Conservation (phyloP, 2,888 invertebrate genomes). For the Disparrhopalites patrizii region DNA sequence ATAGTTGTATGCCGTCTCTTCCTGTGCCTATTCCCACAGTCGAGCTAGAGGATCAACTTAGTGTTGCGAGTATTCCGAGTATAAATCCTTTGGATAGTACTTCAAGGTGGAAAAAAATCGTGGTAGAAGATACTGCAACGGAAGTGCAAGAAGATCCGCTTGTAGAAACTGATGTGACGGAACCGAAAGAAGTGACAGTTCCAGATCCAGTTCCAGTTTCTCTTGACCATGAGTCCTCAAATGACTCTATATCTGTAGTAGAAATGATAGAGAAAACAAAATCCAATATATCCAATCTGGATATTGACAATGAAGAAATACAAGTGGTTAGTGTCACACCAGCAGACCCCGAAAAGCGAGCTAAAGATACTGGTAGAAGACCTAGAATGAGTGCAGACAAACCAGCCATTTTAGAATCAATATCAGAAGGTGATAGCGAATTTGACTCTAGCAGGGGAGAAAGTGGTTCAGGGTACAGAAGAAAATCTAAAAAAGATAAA, state of each 20-base stretch:
- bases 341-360: not conserved
- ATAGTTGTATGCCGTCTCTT: not conserved
- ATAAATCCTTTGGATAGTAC: not conserved
- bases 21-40: not conserved
- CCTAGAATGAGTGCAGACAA: not conserved
- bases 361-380: not conserved
- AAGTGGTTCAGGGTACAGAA: not conserved
- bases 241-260: conserved; percentile 20
- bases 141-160: not conserved
- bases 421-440: conserved; percentile 29
- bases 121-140: not conserved
- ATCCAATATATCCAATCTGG: not conserved
- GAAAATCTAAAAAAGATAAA: conserved; percentile 13
- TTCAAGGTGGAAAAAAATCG: conserved; percentile 17
- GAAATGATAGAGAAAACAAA: conserved; percentile 8
- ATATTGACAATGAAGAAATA: conserved; percentile 5
- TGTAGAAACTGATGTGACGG: not conserved
- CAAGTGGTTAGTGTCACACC: not conserved
- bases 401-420: conserved; percentile 19
- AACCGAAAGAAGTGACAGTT: not conserved
- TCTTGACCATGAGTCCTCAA: conserved; percentile 1
- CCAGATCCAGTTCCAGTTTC: not conserved
- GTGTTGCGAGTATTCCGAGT: not conserved
- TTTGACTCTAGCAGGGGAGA: conserved; percentile 7
- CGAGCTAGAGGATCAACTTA: not conserved